Evolutionary conservation across 92 coral and sea anemone species (phyloP).

Genomic region (Virgularia gustaviana): DNA sequence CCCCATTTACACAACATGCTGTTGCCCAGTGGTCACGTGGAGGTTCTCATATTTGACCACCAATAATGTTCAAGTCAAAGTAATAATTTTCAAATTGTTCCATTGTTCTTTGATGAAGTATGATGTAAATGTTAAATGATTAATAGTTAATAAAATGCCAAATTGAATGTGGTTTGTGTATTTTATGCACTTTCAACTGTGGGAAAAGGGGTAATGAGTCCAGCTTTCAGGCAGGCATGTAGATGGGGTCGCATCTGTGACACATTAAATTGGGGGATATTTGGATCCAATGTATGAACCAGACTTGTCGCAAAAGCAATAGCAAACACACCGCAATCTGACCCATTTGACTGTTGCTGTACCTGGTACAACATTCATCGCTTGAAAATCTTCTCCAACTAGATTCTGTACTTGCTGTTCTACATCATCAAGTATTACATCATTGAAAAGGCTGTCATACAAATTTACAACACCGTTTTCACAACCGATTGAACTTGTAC

Average conservation of each 20-base stretch:
- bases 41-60: conserved; percentile 25
- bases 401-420: conserved; percentile 54
- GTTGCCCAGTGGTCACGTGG: conserved; percentile 13
- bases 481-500: conserved; percentile 63
- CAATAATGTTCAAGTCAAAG: conserved; percentile 1
- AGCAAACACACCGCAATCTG: conserved; percentile 55
- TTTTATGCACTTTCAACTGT: conserved; percentile 25
- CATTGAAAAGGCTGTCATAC: conserved; percentile 59
- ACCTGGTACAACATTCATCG: conserved; percentile 40
- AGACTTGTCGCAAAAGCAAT: conserved; percentile 57
- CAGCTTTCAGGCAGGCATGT: conserved; percentile 45
- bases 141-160: neutral
- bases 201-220: conserved; percentile 58
- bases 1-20: conserved; percentile 12
- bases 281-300: conserved; percentile 51
- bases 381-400: conserved; percentile 48
- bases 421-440: conserved; percentile 53
- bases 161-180: neutral
- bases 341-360: conserved; percentile 51
- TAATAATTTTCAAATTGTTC: conserved; percentile 1
- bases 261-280: conserved; percentile 35
- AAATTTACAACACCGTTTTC: conserved; percentile 54
- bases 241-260: conserved; percentile 64
- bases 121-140: neutral
- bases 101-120: neutral